A percentile compares a stretch with the other conserved stretches of the same genome.
Conservation (phyloP, 2,888 invertebrate species). For the Chrysomela aeneicollis region DNA sequence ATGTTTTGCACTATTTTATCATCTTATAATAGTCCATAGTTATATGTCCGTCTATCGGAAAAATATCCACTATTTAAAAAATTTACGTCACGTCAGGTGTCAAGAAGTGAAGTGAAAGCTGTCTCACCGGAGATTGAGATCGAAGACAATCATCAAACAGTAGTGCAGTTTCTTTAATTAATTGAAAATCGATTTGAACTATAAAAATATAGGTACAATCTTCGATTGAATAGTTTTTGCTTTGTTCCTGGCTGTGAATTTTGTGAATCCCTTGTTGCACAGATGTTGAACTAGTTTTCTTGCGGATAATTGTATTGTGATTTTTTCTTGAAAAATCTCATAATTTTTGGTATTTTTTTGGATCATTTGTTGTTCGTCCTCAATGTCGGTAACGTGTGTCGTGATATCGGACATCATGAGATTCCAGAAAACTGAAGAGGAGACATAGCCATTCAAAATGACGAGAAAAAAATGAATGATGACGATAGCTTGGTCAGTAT, state of each 20-base stretch:
- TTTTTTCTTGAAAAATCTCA: constrained; percentile 21
- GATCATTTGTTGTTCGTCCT: neutral
- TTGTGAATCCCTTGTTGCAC: constrained; percentile 5
- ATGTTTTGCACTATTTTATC: too few species aligned
- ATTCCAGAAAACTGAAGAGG: constrained; percentile 21
- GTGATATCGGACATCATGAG: constrained; percentile 24
- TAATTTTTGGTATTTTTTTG: neutral
- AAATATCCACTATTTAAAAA: constrained; percentile 13
- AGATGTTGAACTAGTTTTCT: too few species aligned
- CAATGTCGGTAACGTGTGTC: constrained; percentile 24
- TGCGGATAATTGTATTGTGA: neutral
- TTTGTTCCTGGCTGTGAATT: constrained; percentile 3
- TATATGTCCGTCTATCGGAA: neutral
- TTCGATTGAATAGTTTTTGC: constrained; percentile 14
- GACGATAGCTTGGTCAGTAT: constrained; percentile 74
- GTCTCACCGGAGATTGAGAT: constrained; percentile 40
- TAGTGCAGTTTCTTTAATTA: constrained; percentile 28
- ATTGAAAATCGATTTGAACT: constrained; percentile 24
- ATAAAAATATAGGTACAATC: constrained; percentile 5
- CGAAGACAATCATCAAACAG: constrained; percentile 20
- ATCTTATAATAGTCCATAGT: too few species aligned
- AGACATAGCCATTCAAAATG: constrained; percentile 63
- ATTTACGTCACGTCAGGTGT: constrained; percentile 40
- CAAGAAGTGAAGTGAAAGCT: constrained; percentile 49
- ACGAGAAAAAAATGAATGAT: constrained; percentile 77